A percentile compares a stretch with the other conserved stretches of the same genome.
phyloP scores from a whole-genome alignment of 2,113 vertebrate genomes.

The Anthoscopus minutus region DNA sequence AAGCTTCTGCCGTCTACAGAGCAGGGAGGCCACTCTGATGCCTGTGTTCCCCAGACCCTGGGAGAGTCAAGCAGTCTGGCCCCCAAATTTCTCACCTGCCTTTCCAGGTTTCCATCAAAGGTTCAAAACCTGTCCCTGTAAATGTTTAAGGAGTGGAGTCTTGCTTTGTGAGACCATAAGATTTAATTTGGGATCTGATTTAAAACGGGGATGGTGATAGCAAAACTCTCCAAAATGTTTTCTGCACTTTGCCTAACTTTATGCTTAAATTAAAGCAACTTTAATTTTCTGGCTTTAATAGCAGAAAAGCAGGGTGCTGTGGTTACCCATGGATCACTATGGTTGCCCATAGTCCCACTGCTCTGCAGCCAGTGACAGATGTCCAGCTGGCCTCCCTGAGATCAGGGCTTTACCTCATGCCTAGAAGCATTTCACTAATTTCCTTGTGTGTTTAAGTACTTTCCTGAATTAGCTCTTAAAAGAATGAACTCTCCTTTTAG shows the following conservation, averaged over 20 bases:
- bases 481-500: not conserved
- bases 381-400: not conserved
- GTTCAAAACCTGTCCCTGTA: not conserved
- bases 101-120: not conserved
- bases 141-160: not conserved
- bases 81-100: not conserved
- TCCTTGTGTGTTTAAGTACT: not conserved
- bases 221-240: not conserved
- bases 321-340: not conserved
- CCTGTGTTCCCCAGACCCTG: not conserved
- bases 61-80: not conserved
- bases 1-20: not conserved
- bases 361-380: not conserved
- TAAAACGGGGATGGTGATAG: not conserved
- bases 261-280: not conserved
- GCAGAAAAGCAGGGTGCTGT: not conserved
- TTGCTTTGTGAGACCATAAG: not conserved
- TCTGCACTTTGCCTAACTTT: not conserved
- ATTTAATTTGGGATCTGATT: not conserved
- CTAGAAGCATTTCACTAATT: not conserved
- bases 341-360: not conserved
- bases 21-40: not conserved
- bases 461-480: not conserved
- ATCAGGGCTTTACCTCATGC: not conserved
- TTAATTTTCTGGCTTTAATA: not conserved